These are phyloP conservation scores for Onychomys arenicola DNA, from an alignment of 2,797 vertebrate species.

Conservation along the genomic window DNA sequence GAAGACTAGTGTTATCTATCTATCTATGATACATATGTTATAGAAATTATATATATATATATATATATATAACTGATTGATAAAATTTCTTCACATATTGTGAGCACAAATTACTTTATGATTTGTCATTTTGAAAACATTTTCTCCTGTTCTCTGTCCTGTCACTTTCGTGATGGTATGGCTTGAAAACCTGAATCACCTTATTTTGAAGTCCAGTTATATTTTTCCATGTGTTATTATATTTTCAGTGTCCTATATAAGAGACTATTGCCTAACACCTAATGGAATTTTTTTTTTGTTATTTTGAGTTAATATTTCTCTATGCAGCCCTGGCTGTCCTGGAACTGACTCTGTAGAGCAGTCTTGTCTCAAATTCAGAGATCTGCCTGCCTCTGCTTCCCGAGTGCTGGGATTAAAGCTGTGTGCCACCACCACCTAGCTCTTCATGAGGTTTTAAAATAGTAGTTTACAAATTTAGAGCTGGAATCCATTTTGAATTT, in stretches of 20 bases:
- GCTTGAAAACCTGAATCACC: background rate
- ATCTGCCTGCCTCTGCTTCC: background rate
- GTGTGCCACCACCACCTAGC: background rate
- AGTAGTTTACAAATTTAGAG: background rate
- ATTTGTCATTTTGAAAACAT: background rate
- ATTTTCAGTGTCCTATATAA: background rate
- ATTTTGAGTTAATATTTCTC: background rate
- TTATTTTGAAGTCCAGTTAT: background rate
- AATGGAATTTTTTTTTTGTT: background rate
- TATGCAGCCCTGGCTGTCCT: background rate
- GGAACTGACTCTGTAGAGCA: background rate
- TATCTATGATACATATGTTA: background rate
- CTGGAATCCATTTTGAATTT: background rate
- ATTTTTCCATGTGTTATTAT: background rate
- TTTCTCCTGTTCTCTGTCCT: background rate
- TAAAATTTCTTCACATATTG: background rate
- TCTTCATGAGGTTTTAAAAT: background rate
- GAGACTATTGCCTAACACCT: background rate
- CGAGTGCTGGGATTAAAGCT: background rate
- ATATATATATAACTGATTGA: background rate
- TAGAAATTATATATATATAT: background rate
- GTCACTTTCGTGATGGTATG: background rate
- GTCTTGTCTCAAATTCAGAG: background rate
- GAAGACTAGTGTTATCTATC: background rate
- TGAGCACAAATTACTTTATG: background rate